phyloP scores from a whole-genome alignment of 2,888 invertebrate genomes.

The Acronicta alni region DNA sequence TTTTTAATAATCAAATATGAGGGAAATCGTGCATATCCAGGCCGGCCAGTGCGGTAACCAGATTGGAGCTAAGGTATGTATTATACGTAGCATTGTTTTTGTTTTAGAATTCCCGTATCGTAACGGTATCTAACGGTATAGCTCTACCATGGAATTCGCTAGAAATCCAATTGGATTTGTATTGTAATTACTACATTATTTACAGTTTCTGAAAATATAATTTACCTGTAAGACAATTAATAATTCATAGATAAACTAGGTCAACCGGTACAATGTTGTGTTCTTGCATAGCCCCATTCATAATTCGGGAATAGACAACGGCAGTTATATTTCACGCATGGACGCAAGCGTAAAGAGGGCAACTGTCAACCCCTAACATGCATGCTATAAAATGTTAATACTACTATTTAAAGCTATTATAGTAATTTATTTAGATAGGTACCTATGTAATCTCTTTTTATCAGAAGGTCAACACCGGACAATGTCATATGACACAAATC shows the following conservation, averaged over 20 bases:
- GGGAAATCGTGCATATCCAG: slow-evolving; percentile 95
- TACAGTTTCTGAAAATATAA: slow-evolving; percentile 8
- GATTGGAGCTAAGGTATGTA: slow-evolving; percentile 91
- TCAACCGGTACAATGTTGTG: slow-evolving; percentile 46
- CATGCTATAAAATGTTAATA: slow-evolving; percentile 16
- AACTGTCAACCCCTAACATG: slow-evolving; percentile 58
- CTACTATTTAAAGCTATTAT: background rate
- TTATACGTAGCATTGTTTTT: slow-evolving; percentile 22
- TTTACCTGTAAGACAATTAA: slow-evolving; percentile 39
- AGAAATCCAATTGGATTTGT: slow-evolving; percentile 37
- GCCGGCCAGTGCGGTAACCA: slow-evolving; percentile 96
- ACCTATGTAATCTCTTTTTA: slow-evolving; percentile 17
- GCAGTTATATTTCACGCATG: slow-evolving; percentile 65
- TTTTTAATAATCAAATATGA: slow-evolving; percentile 89
- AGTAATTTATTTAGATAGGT: slow-evolving; percentile 1
- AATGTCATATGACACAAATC: slow-evolving; percentile 25
- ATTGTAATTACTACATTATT: slow-evolving; percentile 13
- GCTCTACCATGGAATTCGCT: slow-evolving; percentile 33
- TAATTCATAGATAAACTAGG: slow-evolving; percentile 45
- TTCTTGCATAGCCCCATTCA: slow-evolving; percentile 73
- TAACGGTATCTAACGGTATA: slow-evolving; percentile 48
- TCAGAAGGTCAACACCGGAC: slow-evolving; percentile 31
- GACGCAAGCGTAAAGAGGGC: slow-evolving; percentile 46
- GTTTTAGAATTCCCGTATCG: slow-evolving; percentile 13
- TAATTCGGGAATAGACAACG: slow-evolving; percentile 62